Conservation (phyloP, 2,113 vertebrate genomes). For the Petaurus breviceps region DNA sequence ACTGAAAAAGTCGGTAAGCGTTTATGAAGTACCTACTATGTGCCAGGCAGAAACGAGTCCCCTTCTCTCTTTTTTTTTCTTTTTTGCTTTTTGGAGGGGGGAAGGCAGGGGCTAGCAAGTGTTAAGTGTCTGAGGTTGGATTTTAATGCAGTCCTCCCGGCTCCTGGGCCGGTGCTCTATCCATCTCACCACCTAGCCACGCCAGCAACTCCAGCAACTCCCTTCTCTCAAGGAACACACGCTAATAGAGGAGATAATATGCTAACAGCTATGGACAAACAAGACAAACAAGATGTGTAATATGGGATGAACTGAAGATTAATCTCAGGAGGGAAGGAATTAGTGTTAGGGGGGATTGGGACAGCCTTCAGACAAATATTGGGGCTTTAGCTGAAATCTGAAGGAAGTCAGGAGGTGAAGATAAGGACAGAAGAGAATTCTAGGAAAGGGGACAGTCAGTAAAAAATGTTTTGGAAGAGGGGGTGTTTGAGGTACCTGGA, state of each 20-base stretch:
- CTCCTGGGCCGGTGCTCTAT: too few species aligned
- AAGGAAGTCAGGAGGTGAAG: not conserved
- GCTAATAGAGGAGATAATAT: not conserved
- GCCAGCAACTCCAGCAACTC: not conserved
- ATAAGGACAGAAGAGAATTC: not conserved
- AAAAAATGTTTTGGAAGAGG: not conserved
- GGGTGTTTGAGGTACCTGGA: not conserved
- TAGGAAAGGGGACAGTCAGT: not conserved
- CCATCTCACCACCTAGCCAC: too few species aligned
- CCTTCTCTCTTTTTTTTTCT: too few species aligned
- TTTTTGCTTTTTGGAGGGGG: too few species aligned
- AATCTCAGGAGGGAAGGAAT: not conserved
- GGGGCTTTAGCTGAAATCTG: not conserved
- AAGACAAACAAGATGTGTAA: not conserved
- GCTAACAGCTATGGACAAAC: not conserved
- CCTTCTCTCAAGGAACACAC: not conserved
- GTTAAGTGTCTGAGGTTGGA: too few species aligned
- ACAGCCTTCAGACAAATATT: not conserved
- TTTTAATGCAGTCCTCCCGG: too few species aligned
- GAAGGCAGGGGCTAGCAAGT: too few species aligned
- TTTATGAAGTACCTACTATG: not conserved
- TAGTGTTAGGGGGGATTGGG: not conserved
- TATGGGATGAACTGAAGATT: not conserved
- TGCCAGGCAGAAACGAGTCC: not conserved
- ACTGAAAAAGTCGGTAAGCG: not conserved